A percentile compares a stretch with the other conserved stretches of the same genome.
phyloP scores from a whole-genome alignment of 2,797 vertebrate genomes.

The Martes flavigula region DNA sequence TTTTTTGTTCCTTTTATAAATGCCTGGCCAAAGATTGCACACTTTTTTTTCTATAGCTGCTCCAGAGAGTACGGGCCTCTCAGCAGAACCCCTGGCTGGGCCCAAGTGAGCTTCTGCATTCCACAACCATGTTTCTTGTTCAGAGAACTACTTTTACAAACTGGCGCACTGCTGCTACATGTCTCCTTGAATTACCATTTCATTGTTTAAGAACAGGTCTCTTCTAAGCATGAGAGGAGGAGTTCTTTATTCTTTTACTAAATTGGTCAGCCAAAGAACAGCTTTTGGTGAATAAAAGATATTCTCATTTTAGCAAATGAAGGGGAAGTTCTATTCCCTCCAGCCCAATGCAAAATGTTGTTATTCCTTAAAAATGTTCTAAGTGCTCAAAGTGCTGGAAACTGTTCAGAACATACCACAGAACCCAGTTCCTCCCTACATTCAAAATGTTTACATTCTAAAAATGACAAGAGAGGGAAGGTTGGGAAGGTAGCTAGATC shows the following conservation, averaged over 20 bases:
- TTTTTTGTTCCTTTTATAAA: not conserved
- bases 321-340: constrained; percentile 81
- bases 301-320: constrained; percentile 82
- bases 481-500: constrained; percentile 82
- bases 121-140: constrained; percentile 45
- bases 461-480: constrained; percentile 81
- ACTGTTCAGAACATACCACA: constrained; percentile 79
- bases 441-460: constrained; percentile 81
- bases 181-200: constrained; percentile 74
- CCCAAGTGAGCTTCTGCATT: not conserved
- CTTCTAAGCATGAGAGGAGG: constrained; percentile 66
- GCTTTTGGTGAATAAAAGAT: constrained; percentile 83
- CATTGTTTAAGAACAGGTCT: constrained; percentile 79
- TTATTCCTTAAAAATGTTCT: constrained; percentile 82
- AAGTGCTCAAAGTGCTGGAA: constrained; percentile 80
- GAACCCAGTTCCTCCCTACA: constrained; percentile 78
- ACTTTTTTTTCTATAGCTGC: not conserved
- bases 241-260: constrained; percentile 81
- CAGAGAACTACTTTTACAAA: constrained; percentile 66
- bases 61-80: not conserved
- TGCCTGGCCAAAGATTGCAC: not conserved
- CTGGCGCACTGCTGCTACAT: constrained; percentile 38
- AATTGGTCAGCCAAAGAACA: constrained; percentile 82
- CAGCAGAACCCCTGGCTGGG: not conserved
- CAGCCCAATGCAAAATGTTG: constrained; percentile 82